These are phyloP conservation scores for Tubulanus polymorphus DNA, from an alignment of 2,888 invertebrate genomes.

Conservation along the genomic window DNA sequence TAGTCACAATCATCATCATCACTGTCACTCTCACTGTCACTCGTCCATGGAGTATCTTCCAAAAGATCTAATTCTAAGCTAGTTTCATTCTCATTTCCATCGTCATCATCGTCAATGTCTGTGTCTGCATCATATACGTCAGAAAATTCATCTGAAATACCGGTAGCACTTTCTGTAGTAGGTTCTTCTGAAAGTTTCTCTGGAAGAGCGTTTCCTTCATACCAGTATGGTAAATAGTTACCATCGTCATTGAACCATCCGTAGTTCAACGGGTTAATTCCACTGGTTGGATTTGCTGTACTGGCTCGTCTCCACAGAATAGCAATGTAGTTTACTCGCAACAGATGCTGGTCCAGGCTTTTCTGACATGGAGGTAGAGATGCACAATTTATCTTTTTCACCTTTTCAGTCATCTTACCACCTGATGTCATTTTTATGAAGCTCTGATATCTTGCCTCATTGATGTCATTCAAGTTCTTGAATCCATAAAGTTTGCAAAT, in stretches of 20 bases:
- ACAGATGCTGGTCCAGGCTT: neutral
- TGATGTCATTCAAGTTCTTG: neutral
- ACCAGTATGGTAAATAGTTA: neutral
- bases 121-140: neutral
- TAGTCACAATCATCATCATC: no score
- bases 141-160: neutral
- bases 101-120: neutral
- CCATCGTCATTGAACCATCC: constrained; percentile 2
- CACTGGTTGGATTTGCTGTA: neutral
- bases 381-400: constrained; percentile 5
- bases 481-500: constrained; percentile 7
- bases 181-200: neutral
- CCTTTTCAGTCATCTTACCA: no score
- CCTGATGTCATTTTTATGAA: constrained; percentile 9
- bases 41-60: no score
- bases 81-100: neutral
- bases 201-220: neutral
- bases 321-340: neutral
- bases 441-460: constrained; percentile 9
- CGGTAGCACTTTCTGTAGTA: no score
- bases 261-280: constrained; percentile 3
- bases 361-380: constrained; percentile 2
- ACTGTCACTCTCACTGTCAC: no score
- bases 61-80: neutral
- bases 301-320: neutral